Base-by-base conservation (phyloP, 2,888 invertebrate genomes). In the Andrena chrysosceles region DNA sequence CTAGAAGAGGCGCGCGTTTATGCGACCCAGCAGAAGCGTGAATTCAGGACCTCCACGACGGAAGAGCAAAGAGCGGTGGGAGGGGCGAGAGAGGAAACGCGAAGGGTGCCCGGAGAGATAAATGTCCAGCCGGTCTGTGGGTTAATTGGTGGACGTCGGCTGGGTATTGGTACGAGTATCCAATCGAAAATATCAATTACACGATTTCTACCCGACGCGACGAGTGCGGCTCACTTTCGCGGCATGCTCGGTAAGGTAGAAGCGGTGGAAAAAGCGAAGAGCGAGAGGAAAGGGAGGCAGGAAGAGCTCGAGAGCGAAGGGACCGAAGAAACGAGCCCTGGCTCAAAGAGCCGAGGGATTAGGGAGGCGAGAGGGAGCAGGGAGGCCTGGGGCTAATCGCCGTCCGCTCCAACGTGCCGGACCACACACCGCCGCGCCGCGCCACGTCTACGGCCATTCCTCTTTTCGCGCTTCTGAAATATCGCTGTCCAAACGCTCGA, bases 361-460 rank as follows among this genome's bases (percentile, higher is more conserved):
- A 89, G 87, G 75, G 85, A 75, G 81, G 13, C 42, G 42, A 10
- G 35, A 83, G 31, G 48, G 89, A 90, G 84, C 74, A 80, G 86
- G 85, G 23, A 26, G 89, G 90, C 91, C 91, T 78, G 90, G 87
- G 93, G 93, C 93, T 93, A 93, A 93, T 93, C 93, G 92, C 89
- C 91, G 91, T 90, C 90, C 91, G 86, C 88, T 87, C 89, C 91
- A 89, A 91, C 91, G 90, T 90, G 91, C 85, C 85, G 90, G 92
- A 92, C 92, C 92, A 92, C 92, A 92, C 90, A 91, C 91, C 89
- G 80, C 84, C 83, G 76, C 89, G 68, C 85, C 84, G 80, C 81
- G 68, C 85, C 84, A 78, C 81, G 74, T 83, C 79, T 78, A 78
- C 84, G 85, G 83, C 85, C 86, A 84, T 89, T 88, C 81, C 85